Conservation (phyloP, 2,113 vertebrate genomes). For the Tamias sibiricus region DNA sequence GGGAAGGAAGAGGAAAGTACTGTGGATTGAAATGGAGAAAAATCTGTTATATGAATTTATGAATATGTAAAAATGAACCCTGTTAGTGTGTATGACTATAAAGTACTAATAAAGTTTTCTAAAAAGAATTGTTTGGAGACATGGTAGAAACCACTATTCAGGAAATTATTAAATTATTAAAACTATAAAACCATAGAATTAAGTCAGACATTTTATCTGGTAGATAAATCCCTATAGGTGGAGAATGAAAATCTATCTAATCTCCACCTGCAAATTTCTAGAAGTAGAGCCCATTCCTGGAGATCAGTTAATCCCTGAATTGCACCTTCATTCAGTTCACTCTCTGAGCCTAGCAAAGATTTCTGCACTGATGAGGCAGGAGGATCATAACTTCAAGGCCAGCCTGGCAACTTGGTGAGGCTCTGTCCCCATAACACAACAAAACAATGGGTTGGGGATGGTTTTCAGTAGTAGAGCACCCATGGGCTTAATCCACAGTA, state of each 20-base stretch:
- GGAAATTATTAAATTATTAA: not conserved
- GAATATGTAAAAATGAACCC: too few species aligned
- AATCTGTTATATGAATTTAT: not conserved
- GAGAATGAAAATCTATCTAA: not conserved
- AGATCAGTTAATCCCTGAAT: not conserved
- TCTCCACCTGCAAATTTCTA: not conserved
- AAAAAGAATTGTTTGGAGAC: not conserved
- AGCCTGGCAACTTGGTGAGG: not conserved
- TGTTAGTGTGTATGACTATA: not conserved
- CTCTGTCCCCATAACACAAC: not conserved
- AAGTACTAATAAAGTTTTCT: too few species aligned
- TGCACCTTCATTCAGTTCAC: not conserved
- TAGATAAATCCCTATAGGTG: not conserved
- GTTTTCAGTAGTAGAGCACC: too few species aligned
- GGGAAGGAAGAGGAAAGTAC: too few species aligned
- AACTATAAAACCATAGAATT: not conserved
- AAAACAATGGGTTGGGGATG: too few species aligned
- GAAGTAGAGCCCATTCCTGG: not conserved
- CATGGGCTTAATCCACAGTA: too few species aligned
- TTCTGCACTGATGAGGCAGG: not conserved
- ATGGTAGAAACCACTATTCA: not conserved
- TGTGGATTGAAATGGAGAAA: too few species aligned
- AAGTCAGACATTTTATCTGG: not conserved
- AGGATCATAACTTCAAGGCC: not conserved
- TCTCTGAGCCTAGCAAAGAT: not conserved